phyloP scores from a whole-genome alignment of 2,888 invertebrate genomes.

The Allacma fusca region DNA sequence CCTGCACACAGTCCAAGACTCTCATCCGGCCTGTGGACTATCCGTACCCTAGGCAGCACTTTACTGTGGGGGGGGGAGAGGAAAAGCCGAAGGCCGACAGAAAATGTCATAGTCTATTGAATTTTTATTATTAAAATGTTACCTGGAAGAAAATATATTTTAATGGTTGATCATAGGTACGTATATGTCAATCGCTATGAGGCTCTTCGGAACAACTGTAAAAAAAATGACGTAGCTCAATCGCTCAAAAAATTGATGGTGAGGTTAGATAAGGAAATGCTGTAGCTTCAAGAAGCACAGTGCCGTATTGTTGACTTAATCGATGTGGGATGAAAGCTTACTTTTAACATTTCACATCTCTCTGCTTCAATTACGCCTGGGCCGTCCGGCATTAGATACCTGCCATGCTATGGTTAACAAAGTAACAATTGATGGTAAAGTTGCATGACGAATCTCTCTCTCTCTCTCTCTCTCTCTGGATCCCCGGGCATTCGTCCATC shows the following conservation, averaged over 20 bases:
- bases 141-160: conserved; percentile 19
- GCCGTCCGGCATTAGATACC: neutral
- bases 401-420: conserved; percentile 32
- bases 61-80: neutral
- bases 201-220: conserved; percentile 12
- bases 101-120: conserved; percentile 36
- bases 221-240: conserved; percentile 40
- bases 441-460: conserved; percentile 44
- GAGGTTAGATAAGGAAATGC: conserved; percentile 47
- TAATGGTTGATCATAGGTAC: conserved; percentile 4
- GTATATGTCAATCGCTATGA: neutral
- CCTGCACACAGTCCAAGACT: neutral
- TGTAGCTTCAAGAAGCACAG: conserved; percentile 43
- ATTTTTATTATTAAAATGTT: conserved; percentile 33
- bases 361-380: conserved; percentile 17
- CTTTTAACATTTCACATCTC: conserved; percentile 30
- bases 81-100: neutral
- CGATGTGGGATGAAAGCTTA: conserved; percentile 39
- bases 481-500: conserved; percentile 44
- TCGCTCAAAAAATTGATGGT: conserved; percentile 45
- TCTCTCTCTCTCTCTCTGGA: too few species aligned
- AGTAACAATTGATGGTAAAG: conserved; percentile 38
- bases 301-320: conserved; percentile 54
- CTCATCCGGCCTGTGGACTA: too few species aligned
- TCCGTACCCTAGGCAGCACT: neutral